Evolutionary conservation across 2,113 vertebrate genomes (phyloP).

Genomic region (Todiramphus chloris): DNA sequence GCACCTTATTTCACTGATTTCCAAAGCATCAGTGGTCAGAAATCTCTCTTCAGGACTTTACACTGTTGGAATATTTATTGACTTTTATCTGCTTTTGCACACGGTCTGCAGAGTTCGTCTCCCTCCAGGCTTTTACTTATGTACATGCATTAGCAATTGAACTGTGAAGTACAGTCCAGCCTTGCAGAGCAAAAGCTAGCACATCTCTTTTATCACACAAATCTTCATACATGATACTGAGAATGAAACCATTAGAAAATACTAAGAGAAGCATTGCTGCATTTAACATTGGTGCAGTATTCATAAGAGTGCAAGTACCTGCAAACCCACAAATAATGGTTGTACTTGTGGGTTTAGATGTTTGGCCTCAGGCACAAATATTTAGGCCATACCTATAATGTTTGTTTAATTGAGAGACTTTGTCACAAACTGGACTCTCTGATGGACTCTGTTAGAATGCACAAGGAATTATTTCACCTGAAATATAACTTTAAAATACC

Average conservation of each 20-base stretch:
- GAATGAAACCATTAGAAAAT: not conserved
- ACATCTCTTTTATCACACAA: not conserved
- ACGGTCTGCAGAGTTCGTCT: not conserved
- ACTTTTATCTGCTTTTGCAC: not conserved
- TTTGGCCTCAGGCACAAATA: not conserved
- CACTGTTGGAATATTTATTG: not conserved
- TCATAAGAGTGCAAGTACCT: not conserved
- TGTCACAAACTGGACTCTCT: not conserved
- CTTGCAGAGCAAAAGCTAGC: not conserved
- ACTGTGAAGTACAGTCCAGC: not conserved
- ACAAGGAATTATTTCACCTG: not conserved
- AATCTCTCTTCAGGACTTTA: not conserved
- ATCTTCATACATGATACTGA: not conserved
- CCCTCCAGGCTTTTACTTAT: not conserved
- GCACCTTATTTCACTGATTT: not conserved
- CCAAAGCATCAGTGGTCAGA: not conserved
- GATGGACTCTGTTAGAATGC: not conserved
- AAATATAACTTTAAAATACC: not conserved
- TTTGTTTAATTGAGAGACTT: not conserved
- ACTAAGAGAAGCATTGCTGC: not conserved
- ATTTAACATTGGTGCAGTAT: too few species aligned
- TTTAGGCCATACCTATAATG: not conserved
- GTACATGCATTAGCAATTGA: not conserved
- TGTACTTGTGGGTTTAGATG: not conserved
- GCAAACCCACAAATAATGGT: not conserved